A percentile compares a stretch with the other conserved stretches of the same genome.
Evolutionary conservation across 2,888 invertebrate genomes (phyloP).

Genomic region (Ophion costatus): DNA sequence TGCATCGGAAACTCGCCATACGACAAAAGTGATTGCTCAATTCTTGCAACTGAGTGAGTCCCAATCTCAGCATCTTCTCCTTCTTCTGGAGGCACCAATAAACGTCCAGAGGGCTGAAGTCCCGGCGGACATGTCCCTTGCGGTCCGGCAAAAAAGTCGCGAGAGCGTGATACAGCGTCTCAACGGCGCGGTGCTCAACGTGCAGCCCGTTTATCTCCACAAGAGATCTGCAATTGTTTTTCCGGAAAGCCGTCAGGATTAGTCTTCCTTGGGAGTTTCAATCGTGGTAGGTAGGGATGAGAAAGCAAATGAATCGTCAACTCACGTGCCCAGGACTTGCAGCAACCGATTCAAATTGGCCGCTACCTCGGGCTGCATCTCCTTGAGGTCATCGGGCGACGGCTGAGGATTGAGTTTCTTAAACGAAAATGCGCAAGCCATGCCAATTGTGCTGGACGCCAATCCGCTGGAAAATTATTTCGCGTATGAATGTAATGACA

Average conservation of each 20-base stretch:
- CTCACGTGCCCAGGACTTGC: slow-evolving; percentile 74
- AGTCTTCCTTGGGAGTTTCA: too few species aligned
- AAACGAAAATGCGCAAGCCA: slow-evolving; percentile 73
- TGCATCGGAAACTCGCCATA: slow-evolving; percentile 71
- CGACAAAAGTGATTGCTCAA: slow-evolving; percentile 76
- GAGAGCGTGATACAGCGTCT: slow-evolving; percentile 73
- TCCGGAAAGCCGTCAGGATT: too few species aligned
- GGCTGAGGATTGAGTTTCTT: slow-evolving; percentile 68
- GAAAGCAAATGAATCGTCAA: slow-evolving; percentile 33
- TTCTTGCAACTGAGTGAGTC: slow-evolving; percentile 78
- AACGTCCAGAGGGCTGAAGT: slow-evolving; percentile 75
- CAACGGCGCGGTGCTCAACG: slow-evolving; percentile 70
- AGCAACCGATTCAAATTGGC: slow-evolving; percentile 74
- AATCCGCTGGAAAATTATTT: slow-evolving; percentile 71
- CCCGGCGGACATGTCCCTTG: slow-evolving; percentile 47
- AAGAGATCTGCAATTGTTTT: slow-evolving; percentile 72
- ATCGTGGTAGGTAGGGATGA: neutral
- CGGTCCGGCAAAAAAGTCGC: slow-evolving; percentile 73
- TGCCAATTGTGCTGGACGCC: slow-evolving; percentile 70
- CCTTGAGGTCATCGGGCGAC: slow-evolving; percentile 64
- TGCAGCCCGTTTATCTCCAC: slow-evolving; percentile 69
- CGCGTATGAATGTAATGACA: neutral
- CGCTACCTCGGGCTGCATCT: slow-evolving; percentile 73
- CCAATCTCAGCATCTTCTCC: slow-evolving; percentile 71
- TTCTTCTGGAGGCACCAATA: slow-evolving; percentile 77